Percentiles rank a stretch among this genome's conserved stretches.
These are phyloP conservation scores for Alligator mississippiensis DNA, from an alignment of 2,113 vertebrate species.

Conservation along the genomic window DNA sequence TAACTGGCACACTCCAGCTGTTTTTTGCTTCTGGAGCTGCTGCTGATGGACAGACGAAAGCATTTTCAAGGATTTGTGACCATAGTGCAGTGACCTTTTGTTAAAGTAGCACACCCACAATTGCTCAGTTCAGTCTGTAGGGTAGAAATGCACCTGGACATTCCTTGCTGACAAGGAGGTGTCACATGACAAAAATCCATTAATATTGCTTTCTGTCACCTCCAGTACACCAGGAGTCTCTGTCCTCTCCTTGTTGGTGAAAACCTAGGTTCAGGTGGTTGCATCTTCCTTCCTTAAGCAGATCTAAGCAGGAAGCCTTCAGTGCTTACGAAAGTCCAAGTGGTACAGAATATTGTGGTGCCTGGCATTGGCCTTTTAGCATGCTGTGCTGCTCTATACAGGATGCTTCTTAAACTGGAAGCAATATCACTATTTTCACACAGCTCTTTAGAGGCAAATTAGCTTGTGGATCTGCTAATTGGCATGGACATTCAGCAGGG, in stretches of 20 bases:
- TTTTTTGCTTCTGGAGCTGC: neutral
- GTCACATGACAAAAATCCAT: neutral
- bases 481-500: too few relatives aligned
- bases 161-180: neutral
- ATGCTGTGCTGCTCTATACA: too few relatives aligned
- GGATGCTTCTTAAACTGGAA: too few relatives aligned
- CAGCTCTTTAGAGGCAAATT: too few relatives aligned
- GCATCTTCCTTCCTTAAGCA: neutral
- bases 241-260: neutral
- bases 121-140: neutral
- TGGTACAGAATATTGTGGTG: neutral
- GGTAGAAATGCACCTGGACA: neutral
- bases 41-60: conserved; percentile 12
- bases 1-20: neutral
- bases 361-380: too few relatives aligned
- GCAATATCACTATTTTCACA: too few relatives aligned
- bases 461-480: too few relatives aligned
- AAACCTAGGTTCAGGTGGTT: neutral
- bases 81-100: neutral
- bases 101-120: neutral
- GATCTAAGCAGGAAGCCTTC: neutral
- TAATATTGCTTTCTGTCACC: neutral
- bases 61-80: neutral
- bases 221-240: neutral
- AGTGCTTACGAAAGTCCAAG: neutral